Evolutionary conservation across 2,113 vertebrate species (phyloP).

Genomic region (Petrocephalus zakoni): DNA sequence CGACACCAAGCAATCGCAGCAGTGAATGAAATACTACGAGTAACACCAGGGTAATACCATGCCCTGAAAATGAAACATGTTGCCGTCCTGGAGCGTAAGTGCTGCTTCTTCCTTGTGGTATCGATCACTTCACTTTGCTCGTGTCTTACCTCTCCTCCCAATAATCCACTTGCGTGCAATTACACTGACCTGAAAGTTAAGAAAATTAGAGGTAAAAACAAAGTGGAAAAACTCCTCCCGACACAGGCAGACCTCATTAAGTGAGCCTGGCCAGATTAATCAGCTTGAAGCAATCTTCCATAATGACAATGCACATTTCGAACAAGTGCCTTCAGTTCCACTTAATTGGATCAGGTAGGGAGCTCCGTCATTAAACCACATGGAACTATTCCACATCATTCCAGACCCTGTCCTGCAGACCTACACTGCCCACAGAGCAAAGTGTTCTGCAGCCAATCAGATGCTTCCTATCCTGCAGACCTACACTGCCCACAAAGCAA

Average conservation of each 20-base stretch:
- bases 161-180: background rate
- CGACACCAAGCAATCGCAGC: background rate
- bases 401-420: background rate
- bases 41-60: background rate
- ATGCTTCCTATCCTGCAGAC: background rate
- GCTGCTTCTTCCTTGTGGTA: background rate
- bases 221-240: background rate
- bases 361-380: background rate
- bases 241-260: background rate
- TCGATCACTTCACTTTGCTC: background rate
- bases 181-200: background rate
- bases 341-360: conserved; percentile 1
- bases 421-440: background rate
- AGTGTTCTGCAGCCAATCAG: background rate
- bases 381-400: background rate
- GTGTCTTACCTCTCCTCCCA: background rate
- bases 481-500: no score
- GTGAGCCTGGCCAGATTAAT: background rate
- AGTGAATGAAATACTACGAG: background rate
- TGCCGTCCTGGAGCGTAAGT: background rate
- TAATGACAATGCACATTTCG: background rate
- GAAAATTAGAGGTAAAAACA: background rate
- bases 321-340: background rate
- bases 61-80: background rate
- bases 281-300: background rate